Evolutionary conservation across 2,113 vertebrate species (phyloP), one percentile per base, ranked within the genome.

Genomic region (Atherinomorus stipes): DNA sequence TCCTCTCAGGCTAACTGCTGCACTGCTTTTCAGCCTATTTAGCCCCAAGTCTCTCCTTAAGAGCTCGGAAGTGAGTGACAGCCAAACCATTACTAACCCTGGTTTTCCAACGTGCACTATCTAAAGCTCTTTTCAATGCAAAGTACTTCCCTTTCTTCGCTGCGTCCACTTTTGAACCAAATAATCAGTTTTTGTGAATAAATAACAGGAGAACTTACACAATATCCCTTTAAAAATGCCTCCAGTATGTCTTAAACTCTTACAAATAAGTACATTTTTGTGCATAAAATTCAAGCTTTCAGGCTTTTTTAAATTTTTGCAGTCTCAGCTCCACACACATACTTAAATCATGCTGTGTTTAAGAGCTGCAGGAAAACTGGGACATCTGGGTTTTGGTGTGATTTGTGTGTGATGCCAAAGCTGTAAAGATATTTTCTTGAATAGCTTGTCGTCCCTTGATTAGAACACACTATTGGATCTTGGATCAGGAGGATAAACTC

Each of bases 401-500:
- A 11, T n/a, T 62, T 18, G 1, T 42, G 21, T n/a, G 40, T 5
- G 7, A 28, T 26, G 12, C 26, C 34, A 67, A 56, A 54, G 64
- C 37, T 28, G 11, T 19, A 45, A 44, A 45, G 26, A 64, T 51
- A 22, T n/a, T 51, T 51, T 49, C 38, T 4, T 68, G 66, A 53
- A 57, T 31, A 56, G 19, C 23, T 56, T 23, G 31, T 49, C 7
- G 25, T 53, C 15, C 31, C 34, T 53, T 54, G 50, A 54, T 66
- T 40, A 22, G 15, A 53, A 16, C 50, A 42, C n/a, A 21, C 10
- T 28, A 8, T 38, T 75, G 65, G 37, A 71, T 66, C 26, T 25
- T 37, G 40, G 18, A 80, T 76, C 71, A 66, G 34, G 44, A 76
- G 57, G 58, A 76, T 67, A 57, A 83, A 71, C 26, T 68, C 63